Evolutionary conservation across 2,113 vertebrate species (phyloP), one percentile per base, ranked within the genome.

Genomic region (Hirundichthys speculiger): DNA sequence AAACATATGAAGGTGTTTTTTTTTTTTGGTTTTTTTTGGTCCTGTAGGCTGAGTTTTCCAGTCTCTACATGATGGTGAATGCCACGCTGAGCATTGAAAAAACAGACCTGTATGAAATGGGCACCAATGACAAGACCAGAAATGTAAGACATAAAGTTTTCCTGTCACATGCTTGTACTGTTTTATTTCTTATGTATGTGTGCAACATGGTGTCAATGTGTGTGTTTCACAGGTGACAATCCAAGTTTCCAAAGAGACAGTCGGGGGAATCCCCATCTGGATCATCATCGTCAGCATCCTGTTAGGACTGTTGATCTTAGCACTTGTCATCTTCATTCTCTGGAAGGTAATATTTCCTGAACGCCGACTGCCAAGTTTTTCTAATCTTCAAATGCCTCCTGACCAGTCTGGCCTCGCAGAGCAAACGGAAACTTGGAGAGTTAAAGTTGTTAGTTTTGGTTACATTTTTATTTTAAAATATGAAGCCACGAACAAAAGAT

Each of bases 221-320:
- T 83, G 41, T 59, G 12, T 5, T 25, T 2, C 60, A 20, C 60
- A 99, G 98, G 92, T 94, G 9, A 94, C 84, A 62, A 93, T 99
- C 87, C 95, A 95, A 70, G 86, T 99, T 61, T 95, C 94, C 3
- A 99, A 95, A 78, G 95, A 96, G 22, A 88, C 91, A 0, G 91
- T 89, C 0, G 93, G 94, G 62, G 92, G 87, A 64, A 96, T 98
- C 21, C 96, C 97, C 0, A 66, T 95, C 1, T 99, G 97, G 98
- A 96, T 98, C 48, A 98, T 99, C 64, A 93, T 98, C 39, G 40
- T 98, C 62, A 98, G 96, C 67, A 93, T 97, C 62, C 94, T 99
- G 0, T 93, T 95, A 0, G 98, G 98, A 41, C 92, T 99, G 2
- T 75, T 99, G 66, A 94, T 99, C 62, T 82, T 99, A 64, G 93